Percentiles rank a stretch among this genome's conserved stretches.
Conservation (phyloP, 53 echinoderm and acorn worm species). For the Zoroaster sp. region DNA sequence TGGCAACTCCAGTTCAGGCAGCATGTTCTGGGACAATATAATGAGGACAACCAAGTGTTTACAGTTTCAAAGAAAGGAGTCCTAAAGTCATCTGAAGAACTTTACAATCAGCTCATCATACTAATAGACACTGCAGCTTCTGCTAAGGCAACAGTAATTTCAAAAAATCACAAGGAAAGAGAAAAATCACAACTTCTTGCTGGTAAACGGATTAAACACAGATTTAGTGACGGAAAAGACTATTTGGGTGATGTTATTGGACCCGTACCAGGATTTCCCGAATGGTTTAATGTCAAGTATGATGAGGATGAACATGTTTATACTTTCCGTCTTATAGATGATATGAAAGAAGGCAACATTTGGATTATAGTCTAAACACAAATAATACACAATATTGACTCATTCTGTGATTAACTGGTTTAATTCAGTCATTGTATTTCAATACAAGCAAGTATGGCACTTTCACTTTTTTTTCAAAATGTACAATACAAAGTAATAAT, state of each 20-base stretch:
- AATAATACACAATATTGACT: neutral
- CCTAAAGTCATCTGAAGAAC: neutral
- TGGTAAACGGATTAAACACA: slow-evolving; percentile 20
- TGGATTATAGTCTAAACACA: neutral
- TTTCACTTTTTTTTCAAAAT: too few relatives aligned
- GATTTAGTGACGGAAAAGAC: slow-evolving; percentile 5
- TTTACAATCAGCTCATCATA: neutral
- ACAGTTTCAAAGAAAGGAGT: neutral
- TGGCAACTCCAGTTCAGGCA: slow-evolving; percentile 8
- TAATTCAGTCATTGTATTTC: too few relatives aligned
- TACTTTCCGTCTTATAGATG: slow-evolving; percentile 26
- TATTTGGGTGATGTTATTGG: slow-evolving; percentile 20
- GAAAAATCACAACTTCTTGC: slow-evolving; percentile 9
- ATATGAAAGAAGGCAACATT: slow-evolving; percentile 24
- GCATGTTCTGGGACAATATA: slow-evolving; percentile 5
- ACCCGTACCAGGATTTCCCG: slow-evolving; percentile 17
- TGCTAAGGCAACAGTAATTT: neutral
- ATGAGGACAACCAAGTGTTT: neutral
- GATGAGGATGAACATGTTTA: slow-evolving; percentile 29
- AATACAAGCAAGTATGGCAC: too few relatives aligned
- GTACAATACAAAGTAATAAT: too few relatives aligned
- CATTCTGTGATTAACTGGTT: neutral
- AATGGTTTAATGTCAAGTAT: slow-evolving; percentile 39
- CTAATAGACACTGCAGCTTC: neutral
- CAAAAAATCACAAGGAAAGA: slow-evolving; percentile 5